Evolutionary conservation across 2,797 vertebrate genomes (phyloP).

Genomic region (Borostomias antarcticus): DNA sequence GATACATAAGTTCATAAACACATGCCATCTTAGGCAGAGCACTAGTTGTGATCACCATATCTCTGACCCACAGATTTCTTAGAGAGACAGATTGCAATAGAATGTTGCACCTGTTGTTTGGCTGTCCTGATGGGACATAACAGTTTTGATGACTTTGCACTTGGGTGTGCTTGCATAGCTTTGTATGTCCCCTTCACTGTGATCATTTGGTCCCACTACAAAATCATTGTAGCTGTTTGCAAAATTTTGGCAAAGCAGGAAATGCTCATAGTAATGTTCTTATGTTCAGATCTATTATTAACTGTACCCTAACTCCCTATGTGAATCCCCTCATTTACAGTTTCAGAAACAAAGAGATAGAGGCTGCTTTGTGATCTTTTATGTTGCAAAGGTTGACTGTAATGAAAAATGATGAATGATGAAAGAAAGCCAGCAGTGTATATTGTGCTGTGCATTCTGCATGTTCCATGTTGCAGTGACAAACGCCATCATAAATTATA

Average conservation of each 20-base stretch:
- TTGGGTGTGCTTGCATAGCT: background rate
- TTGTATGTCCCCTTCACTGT: background rate
- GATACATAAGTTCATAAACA: no score
- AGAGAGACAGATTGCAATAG: no score
- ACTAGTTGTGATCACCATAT: no score
- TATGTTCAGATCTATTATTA: no score
- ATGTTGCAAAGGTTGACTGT: no score
- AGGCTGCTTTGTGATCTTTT: background rate
- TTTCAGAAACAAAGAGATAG: conserved; percentile 14
- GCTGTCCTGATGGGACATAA: conserved; percentile 11
- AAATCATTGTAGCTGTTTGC: background rate
- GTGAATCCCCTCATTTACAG: conserved; percentile 1
- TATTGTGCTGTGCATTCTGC: no score
- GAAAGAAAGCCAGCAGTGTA: no score
- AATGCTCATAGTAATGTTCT: no score
- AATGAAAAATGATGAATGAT: no score
- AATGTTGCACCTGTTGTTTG: conserved; percentile 9
- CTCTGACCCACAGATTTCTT: no score
- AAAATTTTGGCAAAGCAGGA: background rate
- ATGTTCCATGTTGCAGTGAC: background rate
- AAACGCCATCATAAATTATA: conserved; percentile 4
- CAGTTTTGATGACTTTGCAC: background rate
- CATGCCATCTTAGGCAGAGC: no score
- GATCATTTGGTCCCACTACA: conserved; percentile 1
- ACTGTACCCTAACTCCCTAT: no score